These are phyloP conservation scores for Apteryx owenii DNA, from an alignment of 2,113 vertebrate genomes.

Conservation along the genomic window DNA sequence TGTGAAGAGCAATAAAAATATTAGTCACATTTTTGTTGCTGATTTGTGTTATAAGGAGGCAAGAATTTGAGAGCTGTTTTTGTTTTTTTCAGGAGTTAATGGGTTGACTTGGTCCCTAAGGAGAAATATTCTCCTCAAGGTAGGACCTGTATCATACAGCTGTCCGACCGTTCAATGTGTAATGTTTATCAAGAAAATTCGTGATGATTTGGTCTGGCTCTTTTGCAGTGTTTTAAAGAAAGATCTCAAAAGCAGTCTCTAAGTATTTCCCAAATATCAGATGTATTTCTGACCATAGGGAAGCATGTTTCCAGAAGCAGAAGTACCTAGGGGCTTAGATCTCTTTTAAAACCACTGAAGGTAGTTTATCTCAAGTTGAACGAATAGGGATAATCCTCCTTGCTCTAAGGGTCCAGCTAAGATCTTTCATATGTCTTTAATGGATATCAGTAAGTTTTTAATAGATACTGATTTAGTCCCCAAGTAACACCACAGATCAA, in stretches of 20 bases:
- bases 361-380: not conserved
- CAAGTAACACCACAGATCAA: not conserved
- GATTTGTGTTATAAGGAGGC: not conserved
- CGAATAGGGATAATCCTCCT: conserved; percentile 14
- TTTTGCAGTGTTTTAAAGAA: not conserved
- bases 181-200: not conserved
- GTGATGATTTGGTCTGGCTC: not conserved
- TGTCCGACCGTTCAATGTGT: not conserved
- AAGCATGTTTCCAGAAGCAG: not conserved
- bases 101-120: not conserved
- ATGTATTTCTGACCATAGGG: not conserved
- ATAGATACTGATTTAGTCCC: not conserved
- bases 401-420: not conserved
- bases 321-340: not conserved
- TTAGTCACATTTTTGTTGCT: not conserved
- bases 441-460: not conserved
- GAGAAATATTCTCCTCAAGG: not conserved
- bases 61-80: not conserved
- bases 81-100: not conserved
- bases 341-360: not conserved
- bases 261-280: not conserved
- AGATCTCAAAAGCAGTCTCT: not conserved
- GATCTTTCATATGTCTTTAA: not conserved
- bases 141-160: not conserved
- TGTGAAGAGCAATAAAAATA: not conserved